phyloP scores from a whole-genome alignment of 2,888 invertebrate species.

The Philhelius pedissequus region DNA sequence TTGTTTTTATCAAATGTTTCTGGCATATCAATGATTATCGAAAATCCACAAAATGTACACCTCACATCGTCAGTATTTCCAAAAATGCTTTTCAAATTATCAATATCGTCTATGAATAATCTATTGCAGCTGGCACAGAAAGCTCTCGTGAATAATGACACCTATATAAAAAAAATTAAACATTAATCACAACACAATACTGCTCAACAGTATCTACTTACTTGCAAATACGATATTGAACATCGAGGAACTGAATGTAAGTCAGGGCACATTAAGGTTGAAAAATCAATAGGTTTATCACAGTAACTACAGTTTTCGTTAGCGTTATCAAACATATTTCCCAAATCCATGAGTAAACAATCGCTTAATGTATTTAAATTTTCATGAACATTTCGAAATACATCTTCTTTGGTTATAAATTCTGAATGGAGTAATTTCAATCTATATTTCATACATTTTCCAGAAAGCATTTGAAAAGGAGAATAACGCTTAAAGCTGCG shows the following conservation, averaged over 20 bases:
- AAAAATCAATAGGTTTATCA: constrained; percentile 43
- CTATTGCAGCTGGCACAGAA: constrained; percentile 73
- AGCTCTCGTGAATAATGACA: constrained; percentile 71
- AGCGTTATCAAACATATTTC: constrained; percentile 23
- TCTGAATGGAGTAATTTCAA: constrained; percentile 28
- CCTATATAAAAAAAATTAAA: constrained; percentile 39
- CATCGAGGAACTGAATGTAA: constrained; percentile 72
- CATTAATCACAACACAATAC: neutral
- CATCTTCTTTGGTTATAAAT: constrained; percentile 53
- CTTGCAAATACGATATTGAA: constrained; percentile 73
- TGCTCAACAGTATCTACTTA: constrained; percentile 41
- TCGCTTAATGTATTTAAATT: constrained; percentile 47
- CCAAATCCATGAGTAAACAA: constrained; percentile 44
- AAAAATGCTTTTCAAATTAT: constrained; percentile 72
- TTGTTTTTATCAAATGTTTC: constrained; percentile 8
- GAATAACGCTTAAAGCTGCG: constrained; percentile 35
- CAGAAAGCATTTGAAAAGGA: constrained; percentile 72
- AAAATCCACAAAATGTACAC: constrained; percentile 71
- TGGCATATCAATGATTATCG: constrained; percentile 14
- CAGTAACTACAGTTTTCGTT: constrained; percentile 71
- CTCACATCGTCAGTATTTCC: constrained; percentile 66
- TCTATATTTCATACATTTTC: constrained; percentile 68
- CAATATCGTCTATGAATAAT: constrained; percentile 69
- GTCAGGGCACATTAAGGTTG: constrained; percentile 66
- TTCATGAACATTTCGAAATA: constrained; percentile 44